Base-by-base conservation (phyloP, 2,113 vertebrate species). In the Gasterosteus nipponicus region DNA sequence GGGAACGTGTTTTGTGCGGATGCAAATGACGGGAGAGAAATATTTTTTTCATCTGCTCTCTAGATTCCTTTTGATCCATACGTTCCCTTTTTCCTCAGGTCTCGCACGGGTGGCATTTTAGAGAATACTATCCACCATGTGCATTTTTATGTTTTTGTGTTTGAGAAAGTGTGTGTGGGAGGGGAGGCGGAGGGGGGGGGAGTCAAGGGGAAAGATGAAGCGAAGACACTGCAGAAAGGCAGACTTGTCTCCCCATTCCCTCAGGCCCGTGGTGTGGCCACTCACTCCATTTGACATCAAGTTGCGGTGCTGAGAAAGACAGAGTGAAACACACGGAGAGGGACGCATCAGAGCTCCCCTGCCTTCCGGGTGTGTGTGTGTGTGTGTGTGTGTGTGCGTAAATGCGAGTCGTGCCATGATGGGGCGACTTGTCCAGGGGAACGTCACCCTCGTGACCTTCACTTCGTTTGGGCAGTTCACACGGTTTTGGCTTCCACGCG, bases 211-310 rank as follows among this genome's bases (percentile, higher is more conserved):
- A 79, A 79, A 86, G 80, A 88, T 80, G 80, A 88, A 87, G 82
- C 81, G 84, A 80, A 61, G 44, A 72, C 86, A 80, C 82, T 82
- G 83, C 79, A 81, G 83, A 86, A 82, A 84, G 82, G 82, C 81
- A 86, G 86, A 89, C 86, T 90, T 89, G 89, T 91, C 90, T 90
- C 67, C 59, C 29, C 18, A 69, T 87, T 89, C 91, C 91, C 89
- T 85, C 75, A 88, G 91, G 91, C 88, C 89, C 58, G 80, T 72
- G 88, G 86, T 87, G 86, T 87, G 88, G 89, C 86, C 91, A 87
- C 90, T 87, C 90, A 92, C 91, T 91, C 87, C 86, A 89, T 92
- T 91, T 92, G 91, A 92, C 91, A 91, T 82, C 73, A 39, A 83
- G 88, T 87, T 85, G 78, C 87, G 65, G 83, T 51, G 46, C 83